A percentile compares a stretch with the other conserved stretches of the same genome.
phyloP scores from a whole-genome alignment of 2,797 vertebrate species.

The Oreochromis mossambicus region DNA sequence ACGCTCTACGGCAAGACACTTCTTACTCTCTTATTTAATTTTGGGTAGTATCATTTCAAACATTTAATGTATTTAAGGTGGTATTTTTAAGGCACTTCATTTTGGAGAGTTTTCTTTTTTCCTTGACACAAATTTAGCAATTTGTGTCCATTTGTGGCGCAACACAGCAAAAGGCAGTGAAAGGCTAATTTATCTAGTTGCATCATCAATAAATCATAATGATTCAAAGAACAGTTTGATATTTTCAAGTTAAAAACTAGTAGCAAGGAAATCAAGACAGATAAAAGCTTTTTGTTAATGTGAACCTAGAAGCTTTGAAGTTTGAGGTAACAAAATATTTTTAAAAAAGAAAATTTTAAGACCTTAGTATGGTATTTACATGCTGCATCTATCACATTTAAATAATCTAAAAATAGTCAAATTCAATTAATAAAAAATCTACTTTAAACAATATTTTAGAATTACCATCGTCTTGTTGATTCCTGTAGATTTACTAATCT shows the following conservation, averaged over 20 bases:
- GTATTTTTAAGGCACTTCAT: background rate
- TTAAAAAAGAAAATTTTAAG: background rate
- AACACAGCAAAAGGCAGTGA: background rate
- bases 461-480: background rate
- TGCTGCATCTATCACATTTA: background rate
- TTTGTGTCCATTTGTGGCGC: background rate
- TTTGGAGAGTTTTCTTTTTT: background rate
- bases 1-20: background rate
- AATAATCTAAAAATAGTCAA: background rate
- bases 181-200: background rate
- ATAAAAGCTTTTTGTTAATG: background rate
- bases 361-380: background rate
- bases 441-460: background rate
- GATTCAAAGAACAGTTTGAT: background rate
- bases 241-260: background rate
- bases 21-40: background rate
- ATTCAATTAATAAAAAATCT: background rate
- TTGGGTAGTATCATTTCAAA: background rate
- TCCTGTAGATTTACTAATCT: background rate
- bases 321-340: background rate
- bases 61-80: background rate
- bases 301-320: background rate
- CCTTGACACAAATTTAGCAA: background rate
- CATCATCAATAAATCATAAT: background rate
- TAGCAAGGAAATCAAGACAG: background rate